Base-by-base conservation (phyloP, 2,888 invertebrate species). In the Caenorhabditis uteleia region DNA sequence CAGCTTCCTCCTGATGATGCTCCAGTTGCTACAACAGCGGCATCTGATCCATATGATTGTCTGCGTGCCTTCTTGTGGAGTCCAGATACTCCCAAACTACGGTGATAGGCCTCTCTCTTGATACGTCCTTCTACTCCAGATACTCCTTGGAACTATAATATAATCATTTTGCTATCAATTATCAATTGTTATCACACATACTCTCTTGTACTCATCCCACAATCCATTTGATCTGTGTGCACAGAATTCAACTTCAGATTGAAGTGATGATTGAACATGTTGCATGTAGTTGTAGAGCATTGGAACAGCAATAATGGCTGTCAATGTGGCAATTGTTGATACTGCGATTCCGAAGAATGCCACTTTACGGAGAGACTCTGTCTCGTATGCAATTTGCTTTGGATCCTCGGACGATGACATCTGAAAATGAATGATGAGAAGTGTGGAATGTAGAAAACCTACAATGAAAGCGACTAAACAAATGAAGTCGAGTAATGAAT, bases 271-370 rank as follows among this genome's bases (percentile, higher is more conserved):
- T 61, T 76, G 76, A 25, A 76, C 70, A 48, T 68, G 67, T 66
- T 76, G 76, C 67, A 74, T 65, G 62, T 76, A 76, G 68, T 76
- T 74, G 64, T 74, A 76, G 33, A 76, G 50, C 74, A 76, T 70
- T 31, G 76, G 76, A 12, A 76, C 71, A 50, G 70, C 72, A 43
- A 76, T 53, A 53, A 76, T 70, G 20, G 74, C 74, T 12, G 74
- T 70, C 54, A 74, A 39, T 14, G 72, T 76, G 46, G 76, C 76
- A 33, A 76, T 67, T 7, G 75, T 75, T 25, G 73, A 73, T 43
- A 75, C 61, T 48, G 74, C 71, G 42, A 75, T 67, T 62, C 75
- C 75, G 51, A 67, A 69, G 67, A 70, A 70, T 26, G 70, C 70
- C 25, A 70, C 58, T 56, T 67, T 67, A 14, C 67, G 62, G 46